Base-by-base conservation (phyloP, 2,113 vertebrate genomes). In the Chaetodon auriga region DNA sequence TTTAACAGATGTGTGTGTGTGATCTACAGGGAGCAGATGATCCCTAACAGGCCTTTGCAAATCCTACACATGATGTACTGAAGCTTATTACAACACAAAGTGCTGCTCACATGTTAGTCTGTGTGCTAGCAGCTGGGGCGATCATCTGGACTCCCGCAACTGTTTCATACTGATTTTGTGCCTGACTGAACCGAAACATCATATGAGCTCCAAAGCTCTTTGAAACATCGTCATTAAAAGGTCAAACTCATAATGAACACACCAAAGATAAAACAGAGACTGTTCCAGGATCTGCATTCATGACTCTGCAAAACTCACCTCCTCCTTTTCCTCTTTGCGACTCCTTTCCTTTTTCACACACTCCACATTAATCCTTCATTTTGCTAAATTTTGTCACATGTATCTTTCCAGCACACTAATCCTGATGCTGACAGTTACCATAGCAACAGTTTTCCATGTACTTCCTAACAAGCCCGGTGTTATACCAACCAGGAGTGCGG, bases 1-100 rank as follows among this genome's bases (percentile, higher is more conserved):
- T 89, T 87, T 75, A 74, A 71, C 87, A 87, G 76, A 75, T 82
- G 85, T 81, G 65, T 81, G 71, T 58, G n/a, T 63, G 13, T 46
- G 21, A 49, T 78, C 63, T 38, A 54, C 0, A 3, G 49, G 66
- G 36, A 85, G 53, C 62, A 81, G 87, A 65, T 73, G 46, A 71
- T 62, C 68, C 80, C 76, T 51, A 53, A 14, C 81, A 23, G 46
- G 64, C 43, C 36, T 45, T 63, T 75, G 23, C 25, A 78, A 77
- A 86, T 75, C 49, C 64, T 74, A 46, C 43, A 73, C 48, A 87
- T 62, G 66, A 81, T 74, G 61, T 36, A 76, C 23, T 23, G 60
- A 71, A 41, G 49, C 81, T 77, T 71, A 55, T 75, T 63, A 78
- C 76, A 45, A 68, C 51, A 58, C 43, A 69, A 51, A 49, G 41